These are phyloP conservation scores for Scylla paramamosain DNA, from an alignment of 1,140 invertebrate species.

Conservation along the genomic window DNA sequence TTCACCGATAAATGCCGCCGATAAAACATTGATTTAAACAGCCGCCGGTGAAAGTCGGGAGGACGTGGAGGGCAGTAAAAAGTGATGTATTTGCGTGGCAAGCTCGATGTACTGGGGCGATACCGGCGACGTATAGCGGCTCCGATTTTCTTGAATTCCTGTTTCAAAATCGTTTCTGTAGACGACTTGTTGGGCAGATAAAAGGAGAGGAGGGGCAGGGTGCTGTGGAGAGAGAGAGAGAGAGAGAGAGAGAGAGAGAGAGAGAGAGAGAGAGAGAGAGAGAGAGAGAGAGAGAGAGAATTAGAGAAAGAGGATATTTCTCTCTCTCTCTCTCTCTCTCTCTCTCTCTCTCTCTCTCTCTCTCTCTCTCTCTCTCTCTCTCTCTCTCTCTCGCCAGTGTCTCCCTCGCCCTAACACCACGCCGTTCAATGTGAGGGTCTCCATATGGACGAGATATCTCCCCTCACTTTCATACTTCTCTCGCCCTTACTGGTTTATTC, in stretches of 20 bases:
- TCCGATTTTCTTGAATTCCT: conserved; percentile 67
- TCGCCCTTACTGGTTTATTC: neutral
- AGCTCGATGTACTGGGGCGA: conserved; percentile 62
- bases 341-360: no score
- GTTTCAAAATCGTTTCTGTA: conserved; percentile 53
- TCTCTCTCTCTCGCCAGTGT: no score
- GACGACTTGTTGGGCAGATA: conserved; percentile 32
- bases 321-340: no score
- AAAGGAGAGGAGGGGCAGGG: neutral
- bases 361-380: no score
- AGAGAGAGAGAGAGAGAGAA: neutral
- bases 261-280: conserved; percentile 44
- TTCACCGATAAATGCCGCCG: conserved; percentile 77
- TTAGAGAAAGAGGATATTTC: neutral
- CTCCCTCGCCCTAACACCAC: no score
- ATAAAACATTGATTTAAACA: conserved; percentile 77
- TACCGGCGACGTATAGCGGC: conserved; percentile 67
- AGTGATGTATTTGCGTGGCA: conserved; percentile 64
- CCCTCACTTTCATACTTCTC: conserved; percentile 6
- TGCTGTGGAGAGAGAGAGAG: neutral
- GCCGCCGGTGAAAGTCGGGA: conserved; percentile 65
- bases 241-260: neutral
- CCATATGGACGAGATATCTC: neutral
- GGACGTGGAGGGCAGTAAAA: conserved; percentile 58
- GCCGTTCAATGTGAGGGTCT: no score